Base-by-base conservation (phyloP, 2,113 vertebrate genomes). In the Vireo altiloquus region DNA sequence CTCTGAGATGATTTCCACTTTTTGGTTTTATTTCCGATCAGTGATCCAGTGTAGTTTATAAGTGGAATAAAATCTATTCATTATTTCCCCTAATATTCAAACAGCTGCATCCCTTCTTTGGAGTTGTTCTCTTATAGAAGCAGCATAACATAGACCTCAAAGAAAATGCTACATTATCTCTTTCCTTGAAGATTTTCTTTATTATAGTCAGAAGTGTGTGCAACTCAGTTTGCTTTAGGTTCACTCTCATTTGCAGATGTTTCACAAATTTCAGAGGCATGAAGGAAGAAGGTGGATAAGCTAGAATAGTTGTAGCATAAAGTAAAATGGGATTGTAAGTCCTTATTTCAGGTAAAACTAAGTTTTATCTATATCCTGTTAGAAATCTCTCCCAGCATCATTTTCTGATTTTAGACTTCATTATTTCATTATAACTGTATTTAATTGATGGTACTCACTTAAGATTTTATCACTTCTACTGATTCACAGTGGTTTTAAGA, bases 371-470 rank as follows among this genome's bases (percentile, higher is more conserved):
- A 13, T 11, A 66, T 90, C 53, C 64, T 47, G 22, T 27, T 53
- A 52, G 24, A 83, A 89, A 76, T 47, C 42, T 80, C 40, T 90
- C 28, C 28, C 53, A 87, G 50, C 21, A 70, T 37, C 23, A 39
- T 90, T 86, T 95, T 60, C 30, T 85, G 17, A 23, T 53, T 59
- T 52, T 21, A 89, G 30, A 22, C 31, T 81, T 82, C 52, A 17
- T 77, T 88, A 95, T 95, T 96, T 96, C 46, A 8, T 91, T 97
- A 87, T 88, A 96, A 90, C 89, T 92, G 88, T 91, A 82, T 92
- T 83, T 96, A 95, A 97, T 97, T 96, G 94, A 97, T 76, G 94
- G 82, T 90, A 93, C 92, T 96, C 94, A 90, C 92, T 96, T 90
- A 90, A 89, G 74, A 90, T 97, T 95, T 90, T 88, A 92, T 96